Conservation (phyloP, 2,888 invertebrate genomes). For the Drosophila recens region DNA sequence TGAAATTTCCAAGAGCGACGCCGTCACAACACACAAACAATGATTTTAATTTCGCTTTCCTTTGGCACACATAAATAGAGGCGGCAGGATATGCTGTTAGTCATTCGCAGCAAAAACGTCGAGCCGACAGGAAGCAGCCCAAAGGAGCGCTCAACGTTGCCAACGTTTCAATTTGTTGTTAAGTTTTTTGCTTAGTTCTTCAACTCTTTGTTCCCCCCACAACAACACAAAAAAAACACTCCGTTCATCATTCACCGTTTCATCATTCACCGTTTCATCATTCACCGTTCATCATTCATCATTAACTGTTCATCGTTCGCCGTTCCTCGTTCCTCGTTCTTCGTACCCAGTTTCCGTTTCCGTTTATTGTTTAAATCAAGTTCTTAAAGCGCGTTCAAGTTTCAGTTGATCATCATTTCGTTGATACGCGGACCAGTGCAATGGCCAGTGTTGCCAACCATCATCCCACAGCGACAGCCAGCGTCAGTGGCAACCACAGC, state of each 20-base stretch:
- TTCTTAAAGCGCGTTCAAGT: conserved; percentile 67
- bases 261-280: conserved; percentile 18
- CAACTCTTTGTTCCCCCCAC: conserved; percentile 55
- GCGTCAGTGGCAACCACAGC: conserved; percentile 11
- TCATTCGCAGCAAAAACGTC: conserved; percentile 85
- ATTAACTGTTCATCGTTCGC: conserved; percentile 18
- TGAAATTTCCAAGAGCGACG: conserved; percentile 75
- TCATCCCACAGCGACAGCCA: conserved; percentile 23
- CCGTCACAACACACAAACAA: conserved; percentile 70
- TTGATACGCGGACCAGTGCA: conserved; percentile 54
- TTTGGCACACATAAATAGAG: conserved; percentile 84
- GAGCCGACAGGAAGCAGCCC: conserved; percentile 80
- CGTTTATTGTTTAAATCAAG: conserved; percentile 40
- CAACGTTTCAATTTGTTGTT: conserved; percentile 76
- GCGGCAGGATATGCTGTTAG: conserved; percentile 82
- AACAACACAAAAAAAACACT: not conserved
- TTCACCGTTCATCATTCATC: conserved; percentile 15
- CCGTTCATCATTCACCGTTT: conserved; percentile 19
- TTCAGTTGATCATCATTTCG: conserved; percentile 61
- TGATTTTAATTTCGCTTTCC: conserved; percentile 82
- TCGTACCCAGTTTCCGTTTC: conserved; percentile 31
- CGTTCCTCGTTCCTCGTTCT: conserved; percentile 14
- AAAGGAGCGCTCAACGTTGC: conserved; percentile 64
- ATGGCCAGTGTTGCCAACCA: conserved; percentile 65
- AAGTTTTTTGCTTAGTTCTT: conserved; percentile 72